Evolutionary conservation across 2,888 invertebrate genomes (phyloP).

Genomic region (Hirtodrosophila confusa): DNA sequence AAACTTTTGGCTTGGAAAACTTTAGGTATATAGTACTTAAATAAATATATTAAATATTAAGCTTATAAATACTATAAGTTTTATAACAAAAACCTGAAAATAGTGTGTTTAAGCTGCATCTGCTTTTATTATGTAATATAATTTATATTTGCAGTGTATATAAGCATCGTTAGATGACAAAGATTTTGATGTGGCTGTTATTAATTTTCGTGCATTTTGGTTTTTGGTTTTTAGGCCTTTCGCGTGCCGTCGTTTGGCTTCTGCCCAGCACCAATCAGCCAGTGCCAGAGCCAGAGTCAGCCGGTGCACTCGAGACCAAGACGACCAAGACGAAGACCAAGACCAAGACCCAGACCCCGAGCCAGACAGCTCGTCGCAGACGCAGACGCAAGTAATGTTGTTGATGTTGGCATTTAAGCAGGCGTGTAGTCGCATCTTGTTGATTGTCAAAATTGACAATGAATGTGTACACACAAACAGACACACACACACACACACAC

Average conservation of each 20-base stretch:
- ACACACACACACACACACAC: constrained; percentile 21
- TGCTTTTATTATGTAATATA: background rate
- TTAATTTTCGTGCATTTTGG: constrained; percentile 71
- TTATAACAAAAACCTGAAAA: too few relatives aligned
- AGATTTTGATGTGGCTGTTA: constrained; percentile 47
- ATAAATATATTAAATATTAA: too few relatives aligned
- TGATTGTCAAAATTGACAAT: constrained; percentile 82
- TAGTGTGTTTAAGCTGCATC: too few relatives aligned
- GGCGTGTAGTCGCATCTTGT: constrained; percentile 76
- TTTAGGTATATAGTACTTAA: too few relatives aligned
- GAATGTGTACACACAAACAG: constrained; percentile 63
- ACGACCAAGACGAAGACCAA: constrained; percentile 13
- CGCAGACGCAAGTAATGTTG: constrained; percentile 57
- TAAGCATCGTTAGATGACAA: constrained; percentile 8
- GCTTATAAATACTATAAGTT: too few relatives aligned
- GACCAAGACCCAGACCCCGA: constrained; percentile 47
- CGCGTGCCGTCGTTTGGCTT: constrained; percentile 76
- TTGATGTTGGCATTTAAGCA: constrained; percentile 72
- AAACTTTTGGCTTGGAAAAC: too few relatives aligned
- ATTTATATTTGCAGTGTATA: constrained; percentile 24
- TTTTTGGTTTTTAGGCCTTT: constrained; percentile 76
- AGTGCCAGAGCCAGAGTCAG: constrained; percentile 46
- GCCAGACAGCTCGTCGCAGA: constrained; percentile 74
- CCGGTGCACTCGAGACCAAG: constrained; percentile 19
- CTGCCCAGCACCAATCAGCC: constrained; percentile 60